Evolutionary conservation across 1,140 invertebrate species (phyloP).

Genomic region (Leptinotarsa defecta): DNA sequence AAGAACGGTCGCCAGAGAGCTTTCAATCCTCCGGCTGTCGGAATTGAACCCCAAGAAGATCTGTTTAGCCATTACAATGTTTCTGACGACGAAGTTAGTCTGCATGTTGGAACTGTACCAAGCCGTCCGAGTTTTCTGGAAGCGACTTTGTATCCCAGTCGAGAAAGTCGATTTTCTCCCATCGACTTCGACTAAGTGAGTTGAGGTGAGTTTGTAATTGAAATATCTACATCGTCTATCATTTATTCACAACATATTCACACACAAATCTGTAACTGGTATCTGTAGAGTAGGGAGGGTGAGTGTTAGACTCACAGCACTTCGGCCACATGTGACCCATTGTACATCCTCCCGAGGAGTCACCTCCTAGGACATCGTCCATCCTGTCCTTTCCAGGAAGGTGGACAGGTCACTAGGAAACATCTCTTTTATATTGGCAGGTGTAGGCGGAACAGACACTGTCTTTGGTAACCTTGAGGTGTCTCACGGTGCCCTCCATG

Average conservation of each 20-base stretch:
- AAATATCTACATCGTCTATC: not conserved
- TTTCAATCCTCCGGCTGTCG: conserved; percentile 47
- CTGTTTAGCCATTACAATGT: conserved; percentile 20
- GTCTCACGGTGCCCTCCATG: too few relatives aligned
- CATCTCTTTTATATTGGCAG: too few relatives aligned
- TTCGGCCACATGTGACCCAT: too few relatives aligned
- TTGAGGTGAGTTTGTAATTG: not conserved
- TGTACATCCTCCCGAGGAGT: too few relatives aligned
- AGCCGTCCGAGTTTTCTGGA: conserved; percentile 21
- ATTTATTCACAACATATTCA: not conserved
- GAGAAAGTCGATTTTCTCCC: not conserved
- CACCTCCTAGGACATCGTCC: too few relatives aligned
- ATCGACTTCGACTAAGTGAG: not conserved
- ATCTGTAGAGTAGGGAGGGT: too few relatives aligned
- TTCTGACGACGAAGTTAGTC: conserved; percentile 24
- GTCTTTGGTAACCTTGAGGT: too few relatives aligned
- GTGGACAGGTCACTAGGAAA: too few relatives aligned
- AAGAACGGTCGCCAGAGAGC: conserved; percentile 37
- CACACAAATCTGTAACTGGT: too few relatives aligned
- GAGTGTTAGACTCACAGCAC: too few relatives aligned
- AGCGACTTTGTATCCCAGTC: conserved; percentile 5
- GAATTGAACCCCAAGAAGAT: conserved; percentile 2
- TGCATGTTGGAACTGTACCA: conserved; percentile 19
- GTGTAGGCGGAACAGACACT: too few relatives aligned
- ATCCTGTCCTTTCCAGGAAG: too few relatives aligned